Conservation (phyloP, 2,113 vertebrate species). For the Pluvianellus socialis region DNA sequence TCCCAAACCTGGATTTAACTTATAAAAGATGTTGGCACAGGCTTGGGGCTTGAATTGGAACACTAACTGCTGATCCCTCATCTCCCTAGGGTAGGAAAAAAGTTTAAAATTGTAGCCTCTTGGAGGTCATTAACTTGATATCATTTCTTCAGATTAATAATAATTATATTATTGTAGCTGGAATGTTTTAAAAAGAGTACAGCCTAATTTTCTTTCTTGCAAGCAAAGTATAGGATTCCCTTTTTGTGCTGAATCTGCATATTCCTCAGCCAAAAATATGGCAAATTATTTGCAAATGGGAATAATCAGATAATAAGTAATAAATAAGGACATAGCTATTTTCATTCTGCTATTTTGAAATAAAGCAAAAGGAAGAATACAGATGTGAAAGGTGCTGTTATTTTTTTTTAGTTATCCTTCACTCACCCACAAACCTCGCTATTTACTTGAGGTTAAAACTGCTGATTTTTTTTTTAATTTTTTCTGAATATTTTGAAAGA, state of each 20-base stretch:
- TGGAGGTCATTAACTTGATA: neutral
- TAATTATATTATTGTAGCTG: constrained; percentile 16
- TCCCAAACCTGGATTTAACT: constrained; percentile 49
- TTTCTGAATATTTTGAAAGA: neutral
- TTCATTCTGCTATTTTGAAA: neutral
- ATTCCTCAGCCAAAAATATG: neutral
- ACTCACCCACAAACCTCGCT: rapidly evolving
- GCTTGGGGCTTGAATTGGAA: neutral
- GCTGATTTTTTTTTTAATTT: neutral
- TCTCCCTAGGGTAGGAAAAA: neutral
- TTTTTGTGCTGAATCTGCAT: constrained; percentile 19
- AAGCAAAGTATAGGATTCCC: neutral
- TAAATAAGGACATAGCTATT: neutral
- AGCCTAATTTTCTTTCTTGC: neutral
- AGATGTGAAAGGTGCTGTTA: neutral
- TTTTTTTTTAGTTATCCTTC: neutral
- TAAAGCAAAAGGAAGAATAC: neutral
- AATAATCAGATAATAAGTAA: neutral
- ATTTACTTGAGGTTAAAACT: neutral
- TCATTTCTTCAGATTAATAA: constrained; percentile 20
- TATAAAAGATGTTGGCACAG: constrained; percentile 43
- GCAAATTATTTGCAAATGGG: constrained; percentile 2
- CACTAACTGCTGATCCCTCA: neutral
- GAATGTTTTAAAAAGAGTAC: neutral
- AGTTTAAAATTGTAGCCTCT: constrained; percentile 18